Percentiles rank a stretch among this genome's conserved stretches.
phyloP scores from a whole-genome alignment of 2,888 invertebrate genomes.

The Amiota mariae region DNA sequence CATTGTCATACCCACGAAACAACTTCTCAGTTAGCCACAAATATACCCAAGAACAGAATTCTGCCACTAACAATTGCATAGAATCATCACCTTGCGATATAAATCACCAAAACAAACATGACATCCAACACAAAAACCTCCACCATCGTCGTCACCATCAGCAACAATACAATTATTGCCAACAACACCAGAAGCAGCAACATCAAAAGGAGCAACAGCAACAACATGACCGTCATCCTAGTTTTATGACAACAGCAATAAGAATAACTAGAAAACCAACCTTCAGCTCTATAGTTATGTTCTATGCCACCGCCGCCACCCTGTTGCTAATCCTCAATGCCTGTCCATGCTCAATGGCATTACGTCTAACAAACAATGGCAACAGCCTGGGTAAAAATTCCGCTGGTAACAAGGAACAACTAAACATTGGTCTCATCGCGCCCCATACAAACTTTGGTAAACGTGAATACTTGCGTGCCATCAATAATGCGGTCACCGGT shows the following conservation, averaged over 20 bases:
- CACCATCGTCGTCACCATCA: too few relatives aligned
- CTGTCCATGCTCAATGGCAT: constrained; percentile 49
- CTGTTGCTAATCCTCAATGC: constrained; percentile 47
- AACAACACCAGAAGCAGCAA: not conserved
- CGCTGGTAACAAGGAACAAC: constrained; percentile 68
- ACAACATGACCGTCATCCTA: not conserved
- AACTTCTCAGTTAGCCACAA: too few relatives aligned
- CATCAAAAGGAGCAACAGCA: constrained; percentile 29
- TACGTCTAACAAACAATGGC: constrained; percentile 67
- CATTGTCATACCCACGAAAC: too few relatives aligned
- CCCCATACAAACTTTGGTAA: constrained; percentile 75
- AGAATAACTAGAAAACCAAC: not conserved
- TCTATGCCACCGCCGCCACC: constrained; percentile 6
- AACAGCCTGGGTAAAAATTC: constrained; percentile 60
- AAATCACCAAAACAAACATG: not conserved
- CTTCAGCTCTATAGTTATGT: not conserved
- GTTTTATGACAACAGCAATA: not conserved
- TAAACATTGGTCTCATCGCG: constrained; percentile 73
- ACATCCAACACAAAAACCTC: too few relatives aligned
- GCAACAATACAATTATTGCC: constrained; percentile 19
- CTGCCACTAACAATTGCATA: too few relatives aligned
- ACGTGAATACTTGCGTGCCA: constrained; percentile 80
- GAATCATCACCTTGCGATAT: too few relatives aligned
- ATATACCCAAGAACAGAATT: too few relatives aligned
- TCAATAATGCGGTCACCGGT: constrained; percentile 78